Base-by-base conservation (phyloP, 2,113 vertebrate species). In the Phaetusa simplex region DNA sequence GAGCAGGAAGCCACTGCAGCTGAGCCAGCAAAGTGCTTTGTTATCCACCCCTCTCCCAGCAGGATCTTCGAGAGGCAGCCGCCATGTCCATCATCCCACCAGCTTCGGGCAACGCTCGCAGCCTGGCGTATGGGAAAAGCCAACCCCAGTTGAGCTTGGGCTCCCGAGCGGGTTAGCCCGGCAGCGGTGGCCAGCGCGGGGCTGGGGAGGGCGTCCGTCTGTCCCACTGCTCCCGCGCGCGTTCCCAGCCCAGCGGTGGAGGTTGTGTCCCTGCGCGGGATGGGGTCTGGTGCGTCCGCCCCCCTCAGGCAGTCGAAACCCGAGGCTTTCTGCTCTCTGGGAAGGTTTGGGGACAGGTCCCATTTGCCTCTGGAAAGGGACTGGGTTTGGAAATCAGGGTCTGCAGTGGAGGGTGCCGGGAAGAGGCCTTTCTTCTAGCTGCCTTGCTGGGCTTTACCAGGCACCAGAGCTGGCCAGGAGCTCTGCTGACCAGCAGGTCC, bases 81-180 rank as follows among this genome's bases (percentile, higher is more conserved):
- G 0, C 72, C 2, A 3, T 6, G 13, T 13, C 86, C n/a, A 0
- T 32, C 66, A 13, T 14, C 61, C 45, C 1, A 0, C 6, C 4
- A 8, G 42, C 20, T 10, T 22, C 3, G 9, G 91, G 67, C 50
- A 22, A 8, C 4, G 0, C 36, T 47, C 11, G 1, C n/a, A 11
- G 24, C 64, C 59, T 4, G 15, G 47, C 3, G 2, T 0, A 0
- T 26, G 47, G 67, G 9, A 74, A 32, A 69, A 67, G 50, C 34
- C 66, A 49, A 5, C 24, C 40, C 61, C 3, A 8, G 32, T 11
- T 53, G 42, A 29, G 52, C 40, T 47, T 22, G 30, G 77, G 55
- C 70, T 74, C 38, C 49, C 30, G 14, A 34, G n/a, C 9, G n/a
- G 8, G 40, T 64, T 22, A 36, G 34, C 26, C 56, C 0, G 3